Evolutionary conservation across 2,888 invertebrate genomes (phyloP).

Genomic region (Eupithecia dodoneata): DNA sequence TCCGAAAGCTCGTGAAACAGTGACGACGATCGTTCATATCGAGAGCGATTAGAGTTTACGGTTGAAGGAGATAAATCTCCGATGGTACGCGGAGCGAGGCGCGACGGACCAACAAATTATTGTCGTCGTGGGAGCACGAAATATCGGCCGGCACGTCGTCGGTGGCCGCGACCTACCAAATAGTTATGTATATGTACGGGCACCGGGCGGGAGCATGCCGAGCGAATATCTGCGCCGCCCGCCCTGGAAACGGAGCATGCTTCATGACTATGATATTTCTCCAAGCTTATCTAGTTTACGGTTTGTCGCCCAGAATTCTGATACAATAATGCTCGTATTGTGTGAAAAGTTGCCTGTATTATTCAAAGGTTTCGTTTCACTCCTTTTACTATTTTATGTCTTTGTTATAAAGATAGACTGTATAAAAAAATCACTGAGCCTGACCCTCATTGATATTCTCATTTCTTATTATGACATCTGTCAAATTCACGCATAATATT

Average conservation of each 20-base stretch:
- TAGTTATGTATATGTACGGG: constrained; percentile 60
- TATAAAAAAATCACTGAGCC: constrained; percentile 34
- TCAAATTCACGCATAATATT: constrained; percentile 48
- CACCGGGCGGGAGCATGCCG: constrained; percentile 47
- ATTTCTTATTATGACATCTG: constrained; percentile 47
- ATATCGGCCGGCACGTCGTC: constrained; percentile 69
- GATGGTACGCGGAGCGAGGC: constrained; percentile 64
- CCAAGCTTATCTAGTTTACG: constrained; percentile 42
- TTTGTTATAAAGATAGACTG: background rate
- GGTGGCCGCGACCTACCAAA: constrained; percentile 62
- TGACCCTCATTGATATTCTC: constrained; percentile 45
- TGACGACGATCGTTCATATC: constrained; percentile 62
- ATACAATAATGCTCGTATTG: constrained; percentile 36
- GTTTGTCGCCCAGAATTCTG: constrained; percentile 37
- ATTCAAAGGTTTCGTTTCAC: constrained; percentile 22
- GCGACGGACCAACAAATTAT: constrained; percentile 80
- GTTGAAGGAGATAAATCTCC: constrained; percentile 71
- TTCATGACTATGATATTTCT: constrained; percentile 46
- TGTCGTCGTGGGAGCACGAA: constrained; percentile 77
- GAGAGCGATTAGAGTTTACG: constrained; percentile 65
- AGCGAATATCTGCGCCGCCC: constrained; percentile 43
- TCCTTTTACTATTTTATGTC: constrained; percentile 13
- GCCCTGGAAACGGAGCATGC: constrained; percentile 37
- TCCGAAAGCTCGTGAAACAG: constrained; percentile 50
- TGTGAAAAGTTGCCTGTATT: constrained; percentile 31